Percentiles rank a stretch among this genome's conserved stretches.
These are phyloP conservation scores for Raja brachyura DNA, from an alignment of 2,113 vertebrate species.

Conservation along the genomic window DNA sequence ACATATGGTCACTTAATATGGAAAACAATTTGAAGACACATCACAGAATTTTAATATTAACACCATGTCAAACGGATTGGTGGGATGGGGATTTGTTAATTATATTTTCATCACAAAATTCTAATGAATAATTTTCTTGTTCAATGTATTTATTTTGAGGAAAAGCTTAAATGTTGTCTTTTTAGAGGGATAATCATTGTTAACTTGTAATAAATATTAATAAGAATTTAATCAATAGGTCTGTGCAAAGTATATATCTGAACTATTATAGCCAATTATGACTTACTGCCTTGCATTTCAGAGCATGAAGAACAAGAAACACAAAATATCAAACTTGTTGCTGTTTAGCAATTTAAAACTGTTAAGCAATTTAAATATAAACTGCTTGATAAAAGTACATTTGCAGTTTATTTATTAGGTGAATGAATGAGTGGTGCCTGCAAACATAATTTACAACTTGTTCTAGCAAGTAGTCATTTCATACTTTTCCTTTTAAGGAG, in stretches of 20 bases:
- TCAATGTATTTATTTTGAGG: not conserved
- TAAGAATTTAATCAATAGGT: not conserved
- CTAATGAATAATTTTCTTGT: not conserved
- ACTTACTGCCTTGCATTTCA: not conserved
- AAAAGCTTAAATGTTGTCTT: not conserved
- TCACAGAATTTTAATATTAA: not conserved
- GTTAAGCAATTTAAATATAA: not conserved
- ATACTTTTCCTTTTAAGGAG: not conserved
- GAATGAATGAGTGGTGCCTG: not conserved
- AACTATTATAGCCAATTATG: not conserved
- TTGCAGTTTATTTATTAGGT: not conserved
- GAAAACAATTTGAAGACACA: not conserved
- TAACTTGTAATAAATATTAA: not conserved
- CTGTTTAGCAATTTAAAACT: not conserved
- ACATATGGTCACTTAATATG: not conserved
- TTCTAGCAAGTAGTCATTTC: not conserved
- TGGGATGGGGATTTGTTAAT: not conserved
- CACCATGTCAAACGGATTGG: not conserved
- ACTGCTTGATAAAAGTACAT: not conserved
- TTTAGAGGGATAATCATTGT: not conserved
- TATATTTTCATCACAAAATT: not conserved
- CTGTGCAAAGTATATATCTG: not conserved
- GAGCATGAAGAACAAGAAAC: not conserved
- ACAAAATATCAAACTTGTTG: not conserved
- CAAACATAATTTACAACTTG: not conserved